These are phyloP conservation scores for Neoarius graeffei DNA, from an alignment of 2,113 vertebrate genomes.

Conservation along the genomic window DNA sequence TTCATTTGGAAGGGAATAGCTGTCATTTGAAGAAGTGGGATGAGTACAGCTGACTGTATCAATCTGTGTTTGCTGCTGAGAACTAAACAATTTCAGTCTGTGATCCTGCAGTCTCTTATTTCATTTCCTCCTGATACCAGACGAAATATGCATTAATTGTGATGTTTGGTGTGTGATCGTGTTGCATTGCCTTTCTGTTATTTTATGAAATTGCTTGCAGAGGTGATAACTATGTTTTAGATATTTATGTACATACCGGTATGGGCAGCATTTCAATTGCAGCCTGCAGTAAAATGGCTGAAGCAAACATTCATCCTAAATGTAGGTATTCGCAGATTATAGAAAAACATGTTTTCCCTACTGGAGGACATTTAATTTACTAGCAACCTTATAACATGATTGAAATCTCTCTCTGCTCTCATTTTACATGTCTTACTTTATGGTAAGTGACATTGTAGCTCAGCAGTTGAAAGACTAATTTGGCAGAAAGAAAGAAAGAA, in stretches of 20 bases:
- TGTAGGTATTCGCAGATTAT: not conserved
- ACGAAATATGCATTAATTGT: conserved; percentile 29
- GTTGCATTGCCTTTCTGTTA: conserved; percentile 11
- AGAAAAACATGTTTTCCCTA: not conserved
- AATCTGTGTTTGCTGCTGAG: conserved; percentile 9
- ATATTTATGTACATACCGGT: not conserved
- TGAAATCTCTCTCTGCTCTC: not conserved
- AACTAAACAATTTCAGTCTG: not conserved
- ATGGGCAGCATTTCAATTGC: not conserved
- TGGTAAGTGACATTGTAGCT: not conserved
- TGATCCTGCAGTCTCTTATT: not conserved
- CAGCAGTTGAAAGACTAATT: not conserved
- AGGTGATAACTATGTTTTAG: not conserved
- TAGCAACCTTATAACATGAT: not conserved
- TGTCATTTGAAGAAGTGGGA: conserved; percentile 18
- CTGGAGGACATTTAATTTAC: not conserved
- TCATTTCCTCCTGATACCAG: not conserved
- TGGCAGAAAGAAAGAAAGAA: not conserved
- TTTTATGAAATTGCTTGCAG: not conserved
- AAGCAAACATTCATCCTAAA: not conserved
- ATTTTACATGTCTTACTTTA: not conserved
- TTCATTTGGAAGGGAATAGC: conserved; percentile 27
- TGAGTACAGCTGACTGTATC: conserved; percentile 38
- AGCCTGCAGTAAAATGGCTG: not conserved
- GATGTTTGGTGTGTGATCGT: not conserved